These are phyloP conservation scores for Apis laboriosa DNA, from an alignment of 1,140 invertebrate genomes.

Conservation along the genomic window DNA sequence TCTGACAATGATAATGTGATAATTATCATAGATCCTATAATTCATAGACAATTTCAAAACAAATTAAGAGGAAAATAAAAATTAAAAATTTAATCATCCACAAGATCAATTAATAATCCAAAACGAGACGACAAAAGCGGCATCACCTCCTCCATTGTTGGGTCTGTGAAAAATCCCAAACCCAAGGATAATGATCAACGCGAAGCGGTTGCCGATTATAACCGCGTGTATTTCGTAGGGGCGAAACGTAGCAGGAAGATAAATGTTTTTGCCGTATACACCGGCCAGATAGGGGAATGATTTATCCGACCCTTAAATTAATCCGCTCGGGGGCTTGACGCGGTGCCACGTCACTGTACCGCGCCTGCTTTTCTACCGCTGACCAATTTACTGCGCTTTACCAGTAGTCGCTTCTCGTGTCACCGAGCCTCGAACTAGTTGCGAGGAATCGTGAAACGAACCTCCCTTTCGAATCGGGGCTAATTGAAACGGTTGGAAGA, in stretches of 20 bases:
- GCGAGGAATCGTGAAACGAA: constrained; percentile 4
- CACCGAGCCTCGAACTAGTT: background rate
- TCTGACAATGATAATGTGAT: too few relatives aligned
- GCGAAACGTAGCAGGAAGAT: constrained; percentile 43
- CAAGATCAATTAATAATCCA: background rate
- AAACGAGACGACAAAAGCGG: background rate
- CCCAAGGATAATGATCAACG: constrained; percentile 13
- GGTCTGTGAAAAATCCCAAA: background rate
- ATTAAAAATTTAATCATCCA: background rate
- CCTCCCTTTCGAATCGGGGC: too few relatives aligned
- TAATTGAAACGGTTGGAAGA: background rate
- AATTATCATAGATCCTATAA: too few relatives aligned
- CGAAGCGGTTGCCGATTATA: constrained; percentile 41
- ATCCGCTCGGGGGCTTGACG: constrained; percentile 58
- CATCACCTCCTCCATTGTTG: too few relatives aligned
- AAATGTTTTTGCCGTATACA: constrained; percentile 56
- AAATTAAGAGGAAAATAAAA: too few relatives aligned
- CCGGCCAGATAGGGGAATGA: constrained; percentile 56
- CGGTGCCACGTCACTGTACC: constrained; percentile 46
- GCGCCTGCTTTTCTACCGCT: constrained; percentile 44
- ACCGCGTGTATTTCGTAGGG: constrained; percentile 23
- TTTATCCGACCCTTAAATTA: constrained; percentile 63
- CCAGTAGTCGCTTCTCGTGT: background rate
- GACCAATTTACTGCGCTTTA: constrained; percentile 31
- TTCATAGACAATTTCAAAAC: too few relatives aligned